phyloP scores from a whole-genome alignment of 2,888 invertebrate genomes.

The Idaea dimidiata region DNA sequence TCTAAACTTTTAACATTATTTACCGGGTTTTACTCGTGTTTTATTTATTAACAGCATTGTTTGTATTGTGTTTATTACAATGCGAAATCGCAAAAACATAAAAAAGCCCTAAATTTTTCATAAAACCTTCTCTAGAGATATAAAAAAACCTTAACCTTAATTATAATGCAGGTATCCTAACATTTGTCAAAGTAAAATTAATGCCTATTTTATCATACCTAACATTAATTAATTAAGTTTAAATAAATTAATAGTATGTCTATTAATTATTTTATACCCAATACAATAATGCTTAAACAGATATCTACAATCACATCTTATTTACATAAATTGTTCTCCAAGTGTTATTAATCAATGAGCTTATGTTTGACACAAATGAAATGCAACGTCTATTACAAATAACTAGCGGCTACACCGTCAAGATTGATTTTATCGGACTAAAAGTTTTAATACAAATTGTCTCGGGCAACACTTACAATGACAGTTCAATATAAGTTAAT shows the following conservation, averaged over 20 bases:
- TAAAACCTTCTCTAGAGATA: too few relatives aligned
- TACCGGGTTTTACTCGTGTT: too few relatives aligned
- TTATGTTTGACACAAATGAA: constrained; percentile 30
- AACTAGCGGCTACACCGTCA: constrained; percentile 21
- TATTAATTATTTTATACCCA: background rate
- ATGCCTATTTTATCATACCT: background rate
- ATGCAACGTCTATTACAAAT: constrained; percentile 27
- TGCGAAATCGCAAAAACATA: too few relatives aligned
- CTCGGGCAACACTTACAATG: constrained; percentile 52
- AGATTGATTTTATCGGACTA: constrained; percentile 30
- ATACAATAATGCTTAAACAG: background rate
- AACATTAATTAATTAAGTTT: background rate
- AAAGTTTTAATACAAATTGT: constrained; percentile 39
- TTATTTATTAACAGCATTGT: too few relatives aligned
- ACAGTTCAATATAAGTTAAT: constrained; percentile 57
- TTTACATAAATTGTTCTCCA: constrained; percentile 18
- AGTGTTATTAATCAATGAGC: constrained; percentile 24
- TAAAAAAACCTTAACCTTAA: too few relatives aligned
- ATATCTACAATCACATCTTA: constrained; percentile 2
- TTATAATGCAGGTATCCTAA: too few relatives aligned
- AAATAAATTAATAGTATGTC: background rate
- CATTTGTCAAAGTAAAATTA: background rate
- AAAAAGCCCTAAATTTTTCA: too few relatives aligned
- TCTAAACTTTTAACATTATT: too few relatives aligned
- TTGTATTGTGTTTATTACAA: too few relatives aligned